Conservation (phyloP, 2,797 vertebrate species). For the Tamandua tetradactyla region DNA sequence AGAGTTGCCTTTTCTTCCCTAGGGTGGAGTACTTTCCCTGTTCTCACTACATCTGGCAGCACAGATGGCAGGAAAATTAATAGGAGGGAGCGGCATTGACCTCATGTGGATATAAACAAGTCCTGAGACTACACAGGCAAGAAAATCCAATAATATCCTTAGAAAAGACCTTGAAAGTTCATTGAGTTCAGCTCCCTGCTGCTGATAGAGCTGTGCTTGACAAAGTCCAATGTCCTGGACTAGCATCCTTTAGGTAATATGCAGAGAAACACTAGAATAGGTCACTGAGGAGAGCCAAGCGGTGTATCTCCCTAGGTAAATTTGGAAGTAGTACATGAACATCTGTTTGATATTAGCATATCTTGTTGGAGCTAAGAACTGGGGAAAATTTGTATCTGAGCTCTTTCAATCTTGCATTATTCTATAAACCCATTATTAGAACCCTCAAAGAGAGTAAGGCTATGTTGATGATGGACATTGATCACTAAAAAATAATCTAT, state of each 20-base stretch:
- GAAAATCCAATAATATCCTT: constrained; percentile 63
- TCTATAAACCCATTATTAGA: not conserved
- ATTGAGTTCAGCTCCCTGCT: constrained; percentile 59
- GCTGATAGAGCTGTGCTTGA: constrained; percentile 30
- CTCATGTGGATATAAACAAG: constrained; percentile 75
- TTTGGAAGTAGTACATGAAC: not conserved
- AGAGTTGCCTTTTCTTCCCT: constrained; percentile 60
- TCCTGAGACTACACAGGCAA: constrained; percentile 58
- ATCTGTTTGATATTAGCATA: constrained; percentile 38
- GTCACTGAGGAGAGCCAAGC: not conserved
- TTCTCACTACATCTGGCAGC: constrained; percentile 77
- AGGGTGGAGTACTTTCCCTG: constrained; percentile 49
- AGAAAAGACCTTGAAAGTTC: constrained; percentile 76
- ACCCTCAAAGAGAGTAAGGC: not conserved
- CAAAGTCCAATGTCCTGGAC: not conserved
- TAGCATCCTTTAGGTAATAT: not conserved
- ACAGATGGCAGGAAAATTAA: constrained; percentile 80
- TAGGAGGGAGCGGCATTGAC: constrained; percentile 70
- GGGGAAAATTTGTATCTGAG: constrained; percentile 7
- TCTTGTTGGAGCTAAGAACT: not conserved
- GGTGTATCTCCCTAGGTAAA: not conserved
- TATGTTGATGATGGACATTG: too few species aligned
- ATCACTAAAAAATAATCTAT: not conserved
- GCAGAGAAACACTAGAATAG: not conserved
- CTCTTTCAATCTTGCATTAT: not conserved